These are phyloP conservation scores for Ciconia boyciana DNA, from an alignment of 2,113 vertebrate species.

Conservation along the genomic window DNA sequence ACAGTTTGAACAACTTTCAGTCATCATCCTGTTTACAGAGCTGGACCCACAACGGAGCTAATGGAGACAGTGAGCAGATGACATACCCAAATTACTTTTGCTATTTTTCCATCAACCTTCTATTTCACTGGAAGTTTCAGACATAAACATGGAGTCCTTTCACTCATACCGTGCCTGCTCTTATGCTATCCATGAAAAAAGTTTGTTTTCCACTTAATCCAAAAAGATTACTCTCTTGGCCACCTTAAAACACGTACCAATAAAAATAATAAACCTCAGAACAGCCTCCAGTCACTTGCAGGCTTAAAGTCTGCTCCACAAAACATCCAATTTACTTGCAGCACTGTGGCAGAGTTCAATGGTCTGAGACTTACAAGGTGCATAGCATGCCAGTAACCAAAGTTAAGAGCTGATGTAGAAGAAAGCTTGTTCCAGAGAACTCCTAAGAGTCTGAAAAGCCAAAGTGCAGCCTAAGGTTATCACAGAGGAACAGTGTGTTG, in stretches of 20 bases:
- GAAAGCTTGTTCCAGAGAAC: neutral
- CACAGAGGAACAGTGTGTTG: neutral
- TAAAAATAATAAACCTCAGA: neutral
- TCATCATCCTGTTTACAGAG: neutral
- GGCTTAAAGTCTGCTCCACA: neutral
- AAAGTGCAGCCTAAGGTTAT: constrained; percentile 39
- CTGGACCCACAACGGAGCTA: too few species aligned
- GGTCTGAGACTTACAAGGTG: neutral
- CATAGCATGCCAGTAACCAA: neutral
- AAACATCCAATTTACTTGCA: neutral
- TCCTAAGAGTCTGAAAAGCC: constrained; percentile 27
- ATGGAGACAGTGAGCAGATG: fast-evolving
- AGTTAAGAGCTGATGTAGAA: neutral
- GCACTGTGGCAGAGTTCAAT: neutral
- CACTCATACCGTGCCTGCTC: fast-evolving
- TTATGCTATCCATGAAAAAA: neutral
- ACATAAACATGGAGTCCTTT: neutral
- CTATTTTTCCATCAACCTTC: neutral
- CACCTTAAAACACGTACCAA: neutral
- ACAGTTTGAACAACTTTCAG: neutral
- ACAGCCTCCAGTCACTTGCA: neutral
- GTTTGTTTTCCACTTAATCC: neutral
- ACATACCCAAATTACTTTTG: neutral
- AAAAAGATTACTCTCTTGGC: neutral
- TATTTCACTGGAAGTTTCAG: neutral